Conservation (phyloP, 2,797 vertebrate genomes). For the Leptatherina wallacei region DNA sequence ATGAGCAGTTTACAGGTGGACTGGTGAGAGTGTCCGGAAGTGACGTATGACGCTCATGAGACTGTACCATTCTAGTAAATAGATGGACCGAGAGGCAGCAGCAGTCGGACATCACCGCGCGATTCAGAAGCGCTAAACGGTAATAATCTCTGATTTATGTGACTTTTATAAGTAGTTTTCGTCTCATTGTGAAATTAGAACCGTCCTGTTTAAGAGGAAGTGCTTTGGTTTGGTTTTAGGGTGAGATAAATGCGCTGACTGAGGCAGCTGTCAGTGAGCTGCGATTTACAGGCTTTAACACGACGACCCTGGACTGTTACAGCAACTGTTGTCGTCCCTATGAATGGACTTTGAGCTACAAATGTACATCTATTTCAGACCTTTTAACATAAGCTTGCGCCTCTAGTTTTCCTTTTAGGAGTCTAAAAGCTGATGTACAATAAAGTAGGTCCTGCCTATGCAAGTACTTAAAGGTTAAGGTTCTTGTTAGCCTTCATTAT, state of each 20-base stretch:
- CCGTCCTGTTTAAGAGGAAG: background rate
- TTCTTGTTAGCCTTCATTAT: conserved; percentile 50
- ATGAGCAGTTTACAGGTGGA: conserved; percentile 71
- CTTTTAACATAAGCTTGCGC: background rate
- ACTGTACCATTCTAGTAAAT: conserved; percentile 58
- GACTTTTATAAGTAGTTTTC: background rate
- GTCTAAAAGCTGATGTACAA: background rate
- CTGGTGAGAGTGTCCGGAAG: conserved; percentile 69
- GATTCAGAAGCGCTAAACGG: conserved; percentile 43
- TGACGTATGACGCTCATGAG: conserved; percentile 74
- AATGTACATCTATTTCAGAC: background rate
- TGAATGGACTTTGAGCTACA: conserved; percentile 1
- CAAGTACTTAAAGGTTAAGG: conserved; percentile 24
- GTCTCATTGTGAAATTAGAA: accelerated
- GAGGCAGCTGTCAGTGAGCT: conserved; percentile 61
- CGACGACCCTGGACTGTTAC: conserved; percentile 20
- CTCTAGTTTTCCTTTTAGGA: background rate
- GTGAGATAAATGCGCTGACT: conserved; percentile 26
- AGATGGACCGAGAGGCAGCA: conserved; percentile 34
- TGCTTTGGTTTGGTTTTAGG: background rate
- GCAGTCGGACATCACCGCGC: conserved; percentile 34
- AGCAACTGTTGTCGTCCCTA: conserved; percentile 16
- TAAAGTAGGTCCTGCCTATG: background rate
- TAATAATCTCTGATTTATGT: conserved; percentile 22
- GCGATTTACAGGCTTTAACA: conserved; percentile 4